Base-by-base conservation (phyloP, 2,888 invertebrate species). In the Orthonevra nobilis region DNA sequence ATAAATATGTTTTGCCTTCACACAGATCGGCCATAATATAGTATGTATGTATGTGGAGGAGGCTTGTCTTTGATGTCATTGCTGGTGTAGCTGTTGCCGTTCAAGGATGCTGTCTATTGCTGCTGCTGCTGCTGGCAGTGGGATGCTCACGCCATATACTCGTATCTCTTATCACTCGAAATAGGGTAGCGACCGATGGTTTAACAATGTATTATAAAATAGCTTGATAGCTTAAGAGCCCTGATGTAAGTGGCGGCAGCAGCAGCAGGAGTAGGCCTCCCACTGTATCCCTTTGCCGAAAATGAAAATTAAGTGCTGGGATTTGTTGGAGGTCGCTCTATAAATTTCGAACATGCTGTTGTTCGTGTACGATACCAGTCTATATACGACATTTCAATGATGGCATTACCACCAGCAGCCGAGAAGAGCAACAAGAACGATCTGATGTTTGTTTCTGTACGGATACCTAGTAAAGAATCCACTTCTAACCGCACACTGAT, bases 271-370 rank as follows among this genome's bases (percentile, higher is more conserved):
- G 23, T 32, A 7, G n/a, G 12, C 12, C 44, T 14, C 19, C 36
- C n/a, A n/a, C n/a, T n/a, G 19, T 54, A 61, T 54, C 60, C 46
- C 23, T 34, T 54, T 30, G 34, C 10, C 34, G 40, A 61, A n/a
- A 68, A 73, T 68, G 73, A 68, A 61, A 68, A 66, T 58, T 56
- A 60, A 79, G 73, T 73, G 68, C 61, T 68, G 66, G 79, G 73
- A 79, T 79, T 79, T 79, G 79, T 56, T 66, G 42, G 19, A 56
- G 61, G 14, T 44, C 64, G 48, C 34, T 79, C 20, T 68, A 79
- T 79, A 79, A 73, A 79, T 73, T 73, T 34, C 12, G 30, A 52
- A 73, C 73, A 79, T 61, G 52, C 30, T 68, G 20, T 5, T 50
- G 50, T 12, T 58, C 7, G 10, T 63, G 6, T 10, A 23, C 34